phyloP scores from a whole-genome alignment of 2,113 vertebrate genomes.

The cattle (Bos taurus) region ARS-UCD2.0 NC_037357.1:5242001-5242500 shows the following conservation, averaged over 20 bases:
- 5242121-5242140: conserved; percentile 73
- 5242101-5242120: conserved; percentile 56
- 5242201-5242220: conserved; percentile 55
- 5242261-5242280: conserved; percentile 61
- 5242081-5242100: conserved; percentile 2
- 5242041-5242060: neutral
- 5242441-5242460: conserved; percentile 60
- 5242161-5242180: conserved; percentile 66
- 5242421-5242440: neutral
- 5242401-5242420: conserved; percentile 90
- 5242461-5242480: conserved; percentile 22
- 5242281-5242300: conserved; percentile 54
- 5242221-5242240: neutral
- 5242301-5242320: conserved; percentile 31
- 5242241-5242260: conserved; percentile 17
- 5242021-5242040: neutral
- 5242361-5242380: conserved; percentile 88
- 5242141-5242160: conserved; percentile 78
- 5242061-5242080: neutral
- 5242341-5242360: conserved; percentile 79
- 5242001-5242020: neutral
- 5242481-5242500: conserved; percentile 90
- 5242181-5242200: neutral
- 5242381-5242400: conserved; percentile 92
- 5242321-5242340: conserved; percentile 76